Percentiles rank a stretch among this genome's conserved stretches.
Conservation (phyloP, 2,888 invertebrate genomes). For the Nomada lathburiana region DNA sequence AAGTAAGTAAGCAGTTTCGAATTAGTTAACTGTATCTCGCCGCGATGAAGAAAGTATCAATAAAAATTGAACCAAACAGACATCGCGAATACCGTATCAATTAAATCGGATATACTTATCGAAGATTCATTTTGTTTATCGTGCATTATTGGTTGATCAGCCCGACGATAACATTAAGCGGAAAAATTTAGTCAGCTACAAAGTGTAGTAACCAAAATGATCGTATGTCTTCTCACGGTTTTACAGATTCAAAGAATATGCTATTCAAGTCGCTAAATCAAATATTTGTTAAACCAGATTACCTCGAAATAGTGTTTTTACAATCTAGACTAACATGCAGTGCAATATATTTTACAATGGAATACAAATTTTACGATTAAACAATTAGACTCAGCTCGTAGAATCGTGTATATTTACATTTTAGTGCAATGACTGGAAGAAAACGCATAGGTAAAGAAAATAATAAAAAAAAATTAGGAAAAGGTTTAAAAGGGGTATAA, state of each 20-base stretch:
- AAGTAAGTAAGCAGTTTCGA: not conserved
- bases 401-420: too few species aligned
- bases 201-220: not conserved
- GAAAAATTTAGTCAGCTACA: not conserved
- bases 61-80: not conserved
- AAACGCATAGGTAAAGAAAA: too few species aligned
- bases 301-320: too few species aligned
- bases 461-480: too few species aligned
- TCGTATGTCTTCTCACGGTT: not conserved
- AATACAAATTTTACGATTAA: too few species aligned
- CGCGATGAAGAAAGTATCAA: not conserved
- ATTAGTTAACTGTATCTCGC: not conserved
- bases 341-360: too few species aligned
- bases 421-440: too few species aligned
- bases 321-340: too few species aligned
- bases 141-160: constrained; percentile 8
- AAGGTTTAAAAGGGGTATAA: too few species aligned
- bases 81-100: constrained; percentile 3
- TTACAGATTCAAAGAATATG: too few species aligned
- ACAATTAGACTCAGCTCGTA: too few species aligned
- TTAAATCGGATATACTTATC: constrained; percentile 14
- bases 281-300: too few species aligned
- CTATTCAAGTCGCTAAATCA: not conserved
- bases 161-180: not conserved
- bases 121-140: constrained; percentile 25